Base-by-base conservation (phyloP, 2,888 invertebrate species). In the Papilio gigon region DNA sequence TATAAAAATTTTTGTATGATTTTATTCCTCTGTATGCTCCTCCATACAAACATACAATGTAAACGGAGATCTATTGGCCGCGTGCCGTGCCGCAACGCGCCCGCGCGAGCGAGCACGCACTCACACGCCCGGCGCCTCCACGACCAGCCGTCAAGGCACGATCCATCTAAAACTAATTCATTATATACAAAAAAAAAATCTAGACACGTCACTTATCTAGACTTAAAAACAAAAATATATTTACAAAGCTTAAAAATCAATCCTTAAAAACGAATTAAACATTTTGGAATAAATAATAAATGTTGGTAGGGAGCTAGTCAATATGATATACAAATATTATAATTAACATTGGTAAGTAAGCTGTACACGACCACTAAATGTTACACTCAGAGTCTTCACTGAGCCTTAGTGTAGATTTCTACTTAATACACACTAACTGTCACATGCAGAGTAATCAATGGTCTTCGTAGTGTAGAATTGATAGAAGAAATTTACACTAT, bases 211-310 rank as follows among this genome's bases (percentile, higher is more conserved):
- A 59, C 42, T 53, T 53, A 35, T 37, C 40, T 60, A 20, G 14
- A 65, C 61, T 44, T 65, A 62, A 61, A 25, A n/a, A n/a, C n/a
- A n/a, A 27, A 59, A 44, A 20, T 44, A 69, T 69, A 69, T 69
- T 44, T 69, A 69, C 69, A 69, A 61, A 62, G 65, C 69, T 8
- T 56, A 20, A 69, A 58, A 33, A 62, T 33, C 22, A 65, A 53
- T n/a, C n/a, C 33, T 9, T 14, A 37, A 73, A 70, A 73, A 71
- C 42, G 25, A 63, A 71, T 71, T 27, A 69, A 65, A 73, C 65
- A 71, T 72, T 69, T 72, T 74, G 76, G 77, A 78, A 78, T 78
- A 78, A 78, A 78, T 78, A 76, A 70, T 35, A 73, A 66, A 72
- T 68, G 71, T 56, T 12, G 12, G 64, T 22, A 9, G 33, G 33